phyloP scores from a whole-genome alignment of 2,888 invertebrate genomes.

The Cosmorhoe ocellata region DNA sequence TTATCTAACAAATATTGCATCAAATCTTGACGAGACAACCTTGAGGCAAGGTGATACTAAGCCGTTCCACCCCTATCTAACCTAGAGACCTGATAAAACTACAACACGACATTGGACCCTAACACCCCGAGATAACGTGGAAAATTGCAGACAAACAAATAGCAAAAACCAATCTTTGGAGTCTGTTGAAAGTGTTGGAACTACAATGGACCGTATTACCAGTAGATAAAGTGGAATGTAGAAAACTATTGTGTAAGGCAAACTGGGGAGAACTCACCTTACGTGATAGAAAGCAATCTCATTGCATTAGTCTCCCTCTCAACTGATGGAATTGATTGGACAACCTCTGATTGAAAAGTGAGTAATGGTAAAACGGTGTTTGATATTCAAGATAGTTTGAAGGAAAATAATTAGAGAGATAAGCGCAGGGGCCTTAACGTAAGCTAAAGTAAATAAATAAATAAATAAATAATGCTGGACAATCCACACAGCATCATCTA shows the following conservation, averaged over 20 bases:
- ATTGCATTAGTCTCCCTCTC: constrained; percentile 17
- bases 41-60: constrained; percentile 34
- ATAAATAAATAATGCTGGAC: too few relatives aligned
- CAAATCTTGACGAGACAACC: constrained; percentile 31
- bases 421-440: too few relatives aligned
- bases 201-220: constrained; percentile 9
- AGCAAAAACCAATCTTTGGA: neutral
- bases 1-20: constrained; percentile 3
- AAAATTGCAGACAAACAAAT: neutral
- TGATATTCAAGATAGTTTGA: neutral
- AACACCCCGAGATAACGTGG: constrained; percentile 8
- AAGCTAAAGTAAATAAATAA: too few relatives aligned
- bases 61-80: constrained; percentile 32
- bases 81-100: constrained; percentile 20
- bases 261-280: constrained; percentile 18
- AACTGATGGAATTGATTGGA: constrained; percentile 15
- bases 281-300: constrained; percentile 25
- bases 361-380: constrained; percentile 1
- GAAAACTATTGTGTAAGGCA: constrained; percentile 3
- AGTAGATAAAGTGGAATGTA: constrained; percentile 11
- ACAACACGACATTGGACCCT: constrained; percentile 11
- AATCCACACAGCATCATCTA: too few relatives aligned
- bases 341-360: constrained; percentile 18
- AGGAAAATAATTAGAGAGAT: too few relatives aligned
- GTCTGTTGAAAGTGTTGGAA: neutral